Evolutionary conservation across 2,113 vertebrate species (phyloP).

Genomic region (Grantiella picta): DNA sequence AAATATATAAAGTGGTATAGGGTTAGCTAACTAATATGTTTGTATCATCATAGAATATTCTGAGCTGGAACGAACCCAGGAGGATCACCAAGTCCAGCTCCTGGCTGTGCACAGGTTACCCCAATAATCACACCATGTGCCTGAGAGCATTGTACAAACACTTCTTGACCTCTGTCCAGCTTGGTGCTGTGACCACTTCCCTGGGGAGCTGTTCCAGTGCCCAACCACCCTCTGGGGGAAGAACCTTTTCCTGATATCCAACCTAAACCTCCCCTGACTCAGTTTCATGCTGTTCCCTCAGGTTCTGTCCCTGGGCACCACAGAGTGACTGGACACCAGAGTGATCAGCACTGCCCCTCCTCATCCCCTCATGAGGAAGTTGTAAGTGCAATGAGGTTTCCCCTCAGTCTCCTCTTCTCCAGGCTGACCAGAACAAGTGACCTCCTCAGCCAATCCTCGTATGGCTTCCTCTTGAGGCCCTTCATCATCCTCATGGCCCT

Average conservation of each 20-base stretch:
- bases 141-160: not conserved
- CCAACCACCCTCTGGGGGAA: rapidly evolving
- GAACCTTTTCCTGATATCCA: rapidly evolving
- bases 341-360: not conserved
- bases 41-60: not conserved
- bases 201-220: not conserved
- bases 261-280: not conserved
- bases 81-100: not conserved
- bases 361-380: rapidly evolving
- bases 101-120: not conserved
- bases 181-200: not conserved
- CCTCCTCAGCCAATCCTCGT: not conserved
- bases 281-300: rapidly evolving
- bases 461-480: rapidly evolving
- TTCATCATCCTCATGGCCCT: not conserved
- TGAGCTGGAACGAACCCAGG: not conserved
- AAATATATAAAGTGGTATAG: not conserved
- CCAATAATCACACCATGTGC: not conserved
- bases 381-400: rapidly evolving
- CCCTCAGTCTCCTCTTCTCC: not conserved
- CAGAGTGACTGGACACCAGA: too few relatives aligned
- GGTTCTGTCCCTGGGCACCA: not conserved
- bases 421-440: not conserved
- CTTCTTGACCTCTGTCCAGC: not conserved
- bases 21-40: not conserved